A percentile compares a stretch with the other conserved stretches of the same genome.
These are phyloP conservation scores for Ceratina japonica DNA, from an alignment of 1,140 invertebrate genomes.

Conservation along the genomic window DNA sequence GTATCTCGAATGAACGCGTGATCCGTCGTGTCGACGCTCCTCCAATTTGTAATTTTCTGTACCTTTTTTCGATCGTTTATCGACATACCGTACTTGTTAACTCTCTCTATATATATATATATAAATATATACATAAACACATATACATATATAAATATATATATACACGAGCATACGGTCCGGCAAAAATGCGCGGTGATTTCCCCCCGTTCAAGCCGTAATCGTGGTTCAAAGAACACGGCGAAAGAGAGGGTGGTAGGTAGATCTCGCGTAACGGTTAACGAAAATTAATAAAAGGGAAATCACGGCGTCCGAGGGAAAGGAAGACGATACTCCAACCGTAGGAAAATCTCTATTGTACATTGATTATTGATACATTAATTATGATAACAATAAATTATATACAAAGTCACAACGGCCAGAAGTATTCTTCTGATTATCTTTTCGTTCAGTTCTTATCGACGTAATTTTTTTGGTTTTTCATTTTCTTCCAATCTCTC, in stretches of 20 bases:
- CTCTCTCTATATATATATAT: constrained; percentile 50
- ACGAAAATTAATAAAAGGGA: constrained; percentile 32
- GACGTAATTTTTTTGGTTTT: background rate
- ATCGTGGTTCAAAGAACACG: constrained; percentile 40
- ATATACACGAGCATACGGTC: constrained; percentile 34
- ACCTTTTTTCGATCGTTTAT: constrained; percentile 58
- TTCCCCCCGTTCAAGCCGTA: constrained; percentile 24
- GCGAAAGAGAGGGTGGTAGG: background rate
- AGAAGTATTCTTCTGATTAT: constrained; percentile 52
- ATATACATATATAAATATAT: background rate
- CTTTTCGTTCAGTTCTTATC: constrained; percentile 23
- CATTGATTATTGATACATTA: constrained; percentile 79
- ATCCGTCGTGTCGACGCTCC: constrained; percentile 51
- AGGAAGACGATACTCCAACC: constrained; percentile 69
- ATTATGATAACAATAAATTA: constrained; percentile 79
- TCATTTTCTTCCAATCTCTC: background rate
- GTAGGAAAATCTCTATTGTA: constrained; percentile 79
- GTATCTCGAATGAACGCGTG: constrained; percentile 1
- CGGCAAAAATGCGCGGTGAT: constrained; percentile 57
- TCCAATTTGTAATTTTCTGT: constrained; percentile 52
- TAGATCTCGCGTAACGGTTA: constrained; percentile 8
- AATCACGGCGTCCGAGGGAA: constrained; percentile 55
- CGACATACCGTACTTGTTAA: constrained; percentile 65
- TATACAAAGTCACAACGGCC: constrained; percentile 75
- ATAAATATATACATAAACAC: background rate